Percentiles rank a stretch among this genome's conserved stretches.
These are phyloP conservation scores for Papilio dardanus DNA, from an alignment of 1,140 invertebrate species.

Conservation along the genomic window DNA sequence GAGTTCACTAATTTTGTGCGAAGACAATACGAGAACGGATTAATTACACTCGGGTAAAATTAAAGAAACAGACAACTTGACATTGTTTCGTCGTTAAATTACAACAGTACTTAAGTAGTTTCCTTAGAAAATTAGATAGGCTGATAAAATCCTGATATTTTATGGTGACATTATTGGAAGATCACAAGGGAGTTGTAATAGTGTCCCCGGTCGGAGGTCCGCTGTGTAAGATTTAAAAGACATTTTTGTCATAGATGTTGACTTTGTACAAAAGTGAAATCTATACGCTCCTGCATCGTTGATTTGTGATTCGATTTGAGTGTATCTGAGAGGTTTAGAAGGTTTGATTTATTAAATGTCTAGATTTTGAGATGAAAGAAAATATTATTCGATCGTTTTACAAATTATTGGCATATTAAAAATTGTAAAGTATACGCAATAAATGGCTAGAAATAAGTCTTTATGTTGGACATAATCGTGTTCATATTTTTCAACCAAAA, in stretches of 20 bases:
- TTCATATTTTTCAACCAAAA: background rate
- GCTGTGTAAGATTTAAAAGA: conserved; percentile 47
- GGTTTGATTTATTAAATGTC: background rate
- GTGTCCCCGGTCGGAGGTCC: conserved; percentile 50
- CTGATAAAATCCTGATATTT: background rate
- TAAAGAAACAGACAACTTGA: background rate
- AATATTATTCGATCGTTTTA: background rate
- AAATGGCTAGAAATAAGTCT: background rate
- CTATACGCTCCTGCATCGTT: conserved; percentile 45
- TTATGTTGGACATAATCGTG: background rate
- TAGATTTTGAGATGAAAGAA: background rate
- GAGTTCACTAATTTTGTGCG: background rate
- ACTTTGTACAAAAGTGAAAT: conserved; percentile 56
- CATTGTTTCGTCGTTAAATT: background rate
- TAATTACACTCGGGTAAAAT: background rate
- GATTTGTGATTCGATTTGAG: conserved; percentile 40
- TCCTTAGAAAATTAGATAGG: background rate
- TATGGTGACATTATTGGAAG: conserved; percentile 4
- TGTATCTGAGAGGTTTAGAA: conserved; percentile 7
- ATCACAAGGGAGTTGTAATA: conserved; percentile 56
- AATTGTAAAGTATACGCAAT: background rate
- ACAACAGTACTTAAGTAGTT: too few species aligned
- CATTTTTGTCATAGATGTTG: conserved; percentile 46
- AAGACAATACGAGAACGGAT: background rate
- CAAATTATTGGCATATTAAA: background rate